Percentiles rank a stretch among this genome's conserved stretches.
phyloP scores from a whole-genome alignment of 2,113 vertebrate species.

The Notothenia rossii region DNA sequence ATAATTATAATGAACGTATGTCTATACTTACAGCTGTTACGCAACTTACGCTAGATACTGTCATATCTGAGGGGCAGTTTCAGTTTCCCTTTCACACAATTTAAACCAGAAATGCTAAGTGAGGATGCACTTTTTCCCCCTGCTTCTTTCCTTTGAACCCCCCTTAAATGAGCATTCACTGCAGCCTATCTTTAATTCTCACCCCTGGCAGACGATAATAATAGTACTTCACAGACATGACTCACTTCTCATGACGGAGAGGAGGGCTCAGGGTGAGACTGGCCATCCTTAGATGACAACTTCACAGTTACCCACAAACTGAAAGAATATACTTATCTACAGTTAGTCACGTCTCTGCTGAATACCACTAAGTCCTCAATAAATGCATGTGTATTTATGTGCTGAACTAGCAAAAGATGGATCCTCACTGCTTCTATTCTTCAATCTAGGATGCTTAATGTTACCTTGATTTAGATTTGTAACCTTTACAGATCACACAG shows the following conservation, averaged over 20 bases:
- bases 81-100: background rate
- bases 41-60: too few species aligned
- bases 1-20: too few species aligned
- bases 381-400: slow-evolving; percentile 39
- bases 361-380: slow-evolving; percentile 57
- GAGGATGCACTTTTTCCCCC: background rate
- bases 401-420: slow-evolving; percentile 54
- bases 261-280: slow-evolving; percentile 49
- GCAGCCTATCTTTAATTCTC: slow-evolving; percentile 57
- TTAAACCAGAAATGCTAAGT: slow-evolving; percentile 12
- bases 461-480: slow-evolving; percentile 5
- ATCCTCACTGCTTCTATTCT: slow-evolving; percentile 13
- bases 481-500: background rate
- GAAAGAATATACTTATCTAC: slow-evolving; percentile 56
- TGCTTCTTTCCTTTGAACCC: slow-evolving; percentile 23
- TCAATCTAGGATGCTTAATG: background rate
- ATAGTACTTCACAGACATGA: slow-evolving; percentile 72
- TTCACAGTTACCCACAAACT: slow-evolving; percentile 56
- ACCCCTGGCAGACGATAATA: slow-evolving; percentile 46
- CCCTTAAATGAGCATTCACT: slow-evolving; percentile 42
- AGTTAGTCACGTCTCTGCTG: slow-evolving; percentile 68
- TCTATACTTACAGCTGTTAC: too few species aligned
- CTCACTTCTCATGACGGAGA: slow-evolving; percentile 62
- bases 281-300: slow-evolving; percentile 62
- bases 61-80: background rate